Base-by-base conservation (phyloP, 2,113 vertebrate genomes). In the Dascyllus trimaculatus region DNA sequence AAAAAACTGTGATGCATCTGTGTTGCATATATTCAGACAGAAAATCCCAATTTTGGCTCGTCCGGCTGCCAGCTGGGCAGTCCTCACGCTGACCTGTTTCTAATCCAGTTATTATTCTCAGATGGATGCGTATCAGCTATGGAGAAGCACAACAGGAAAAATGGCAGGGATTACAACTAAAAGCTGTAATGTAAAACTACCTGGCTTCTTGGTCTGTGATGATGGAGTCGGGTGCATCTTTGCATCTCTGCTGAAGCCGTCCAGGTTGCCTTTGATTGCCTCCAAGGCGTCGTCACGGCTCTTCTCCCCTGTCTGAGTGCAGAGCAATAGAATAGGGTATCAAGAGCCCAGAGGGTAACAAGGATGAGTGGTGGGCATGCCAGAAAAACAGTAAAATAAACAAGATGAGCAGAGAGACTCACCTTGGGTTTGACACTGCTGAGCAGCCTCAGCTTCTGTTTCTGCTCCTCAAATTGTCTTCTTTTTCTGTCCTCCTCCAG, bases 351-450 rank as follows among this genome's bases (percentile, higher is more conserved):
- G 32, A 51, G 48, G 53, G 40, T 75, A 56, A 63, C 15, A 69
- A 11, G 79, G 35, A 48, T 0, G 9, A 54, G 43, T 14, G 5
- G 56, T 26, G 45, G 48, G 61, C 52, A 40, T 52, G 62, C 2
- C 24, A 21, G 32, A 45, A 75, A 58, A 75, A 75, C 0, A 40
- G 56, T 4, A 24, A 69, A 38, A 35, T 38, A 17, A 65, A 52
- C 17, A n/a, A 13, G 19, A 29, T n/a, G 51, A 21, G 38, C 19
- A 21, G 56, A 52, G 64, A 22, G 2, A 46, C 85, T 84, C 89
- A 98, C 98, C 96, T 99, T 99, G 17, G 97, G 97, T 85, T 99
- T 99, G 85, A 99, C 97, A 60, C 97, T 99, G 93, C 98, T 99
- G 73, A 99, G 91, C 54, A 99, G 95, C 56, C 97, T 95, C 75